Percentiles rank a stretch among this genome's conserved stretches.
These are phyloP conservation scores for Diabrotica balteata DNA, from an alignment of 2,888 invertebrate genomes.

Conservation along the genomic window DNA sequence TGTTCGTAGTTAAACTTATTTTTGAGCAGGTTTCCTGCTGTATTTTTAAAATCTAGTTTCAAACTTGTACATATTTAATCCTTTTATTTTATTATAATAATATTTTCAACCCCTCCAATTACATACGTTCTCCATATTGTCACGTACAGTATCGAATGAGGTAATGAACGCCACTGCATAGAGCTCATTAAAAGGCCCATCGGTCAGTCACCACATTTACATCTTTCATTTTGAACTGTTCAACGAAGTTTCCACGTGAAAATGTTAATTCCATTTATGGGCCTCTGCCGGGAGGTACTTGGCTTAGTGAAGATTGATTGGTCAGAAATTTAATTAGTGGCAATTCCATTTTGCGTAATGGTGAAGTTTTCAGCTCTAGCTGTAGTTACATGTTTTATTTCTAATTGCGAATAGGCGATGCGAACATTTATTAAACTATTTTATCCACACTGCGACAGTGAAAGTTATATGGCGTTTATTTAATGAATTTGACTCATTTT, in stretches of 20 bases:
- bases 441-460: too few species aligned
- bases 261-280: conserved; percentile 31
- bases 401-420: conserved; percentile 4
- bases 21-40: too few species aligned
- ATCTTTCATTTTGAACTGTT: conserved; percentile 33
- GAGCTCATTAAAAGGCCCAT: conserved; percentile 33
- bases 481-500: too few species aligned
- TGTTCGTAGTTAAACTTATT: too few species aligned
- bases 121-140: too few species aligned
- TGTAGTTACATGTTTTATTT: conserved; percentile 11
- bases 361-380: conserved; percentile 22
- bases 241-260: conserved; percentile 27
- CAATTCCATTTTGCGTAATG: conserved; percentile 24
- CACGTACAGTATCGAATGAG: too few species aligned
- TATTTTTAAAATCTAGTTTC: too few species aligned
- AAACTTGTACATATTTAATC: too few species aligned
- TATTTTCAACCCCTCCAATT: too few species aligned
- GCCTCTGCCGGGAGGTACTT: conserved; percentile 20
- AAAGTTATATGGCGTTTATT: too few species aligned
- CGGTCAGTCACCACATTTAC: conserved; percentile 37
- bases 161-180: conserved; percentile 5
- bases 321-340: conserved; percentile 30
- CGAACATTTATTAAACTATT: too few species aligned
- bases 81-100: too few species aligned
- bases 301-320: conserved; percentile 31